Base-by-base conservation (phyloP, 2,888 invertebrate species). In the Monoplex corrugatus region DNA sequence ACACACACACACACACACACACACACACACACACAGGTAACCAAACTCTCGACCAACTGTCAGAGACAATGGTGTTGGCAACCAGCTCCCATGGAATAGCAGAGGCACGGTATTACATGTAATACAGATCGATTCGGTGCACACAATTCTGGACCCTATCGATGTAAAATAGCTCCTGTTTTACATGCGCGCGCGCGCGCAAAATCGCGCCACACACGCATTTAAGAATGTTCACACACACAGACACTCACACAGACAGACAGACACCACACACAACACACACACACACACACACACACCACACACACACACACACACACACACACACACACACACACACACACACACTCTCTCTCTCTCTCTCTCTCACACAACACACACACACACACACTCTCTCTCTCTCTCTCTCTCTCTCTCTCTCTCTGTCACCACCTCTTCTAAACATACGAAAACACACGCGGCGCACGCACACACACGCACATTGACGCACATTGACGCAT, bases 301-400 rank as follows among this genome's bases (percentile, higher is more conserved):
- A n/a, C n/a, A n/a, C n/a, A 68, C 63, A 68, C 63, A 68, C 63
- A 68, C 63, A 68, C n/a, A 68, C 63, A 68, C 63, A 68, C 63
- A 68, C n/a, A 13, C 63, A 68, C 63, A 68, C 63, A 68, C n/a
- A 68, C 63, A 68, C 63, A 68, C 63, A 16, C 63, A 63, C 63
- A 3, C 23, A 63, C 23, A 13, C 23, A 23, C 63, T 28, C 63
- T 28, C 63, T 28, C 28, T 0, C n/a, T 6, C 63, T 0, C 63
- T 6, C 63, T 0, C 63, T 6, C 63, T 23, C 63, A 68, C 63
- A 13, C 63, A 68, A 23, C n/a, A n/a, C n/a, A n/a, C n/a, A n/a
- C n/a, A n/a, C n/a, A n/a, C n/a, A n/a, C n/a, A n/a, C n/a, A n/a
- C n/a, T n/a, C n/a, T n/a, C n/a, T n/a, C n/a, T n/a, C n/a, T n/a